Evolutionary conservation across 2,797 vertebrate species (phyloP).

Genomic region (Pterois miles): DNA sequence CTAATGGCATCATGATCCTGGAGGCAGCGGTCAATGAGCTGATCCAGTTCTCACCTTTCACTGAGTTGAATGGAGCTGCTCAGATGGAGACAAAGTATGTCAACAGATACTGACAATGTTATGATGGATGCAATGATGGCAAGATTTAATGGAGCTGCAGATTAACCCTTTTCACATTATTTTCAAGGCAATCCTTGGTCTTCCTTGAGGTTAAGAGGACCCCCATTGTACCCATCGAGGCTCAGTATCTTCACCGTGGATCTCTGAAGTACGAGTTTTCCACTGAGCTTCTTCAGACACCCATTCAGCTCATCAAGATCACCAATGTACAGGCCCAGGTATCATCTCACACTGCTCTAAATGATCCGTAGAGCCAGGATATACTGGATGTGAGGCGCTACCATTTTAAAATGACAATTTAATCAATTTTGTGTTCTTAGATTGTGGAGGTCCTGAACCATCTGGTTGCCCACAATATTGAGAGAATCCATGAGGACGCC

Average conservation of each 20-base stretch:
- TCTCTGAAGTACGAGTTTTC: slow-evolving; percentile 82
- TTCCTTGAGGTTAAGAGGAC: slow-evolving; percentile 70
- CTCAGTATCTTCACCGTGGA: slow-evolving; percentile 78
- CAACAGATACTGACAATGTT: background rate
- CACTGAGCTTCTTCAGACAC: slow-evolving; percentile 77
- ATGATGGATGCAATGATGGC: background rate
- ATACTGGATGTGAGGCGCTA: background rate
- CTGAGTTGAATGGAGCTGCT: slow-evolving; percentile 81
- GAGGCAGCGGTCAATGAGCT: slow-evolving; percentile 83
- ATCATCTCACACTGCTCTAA: slow-evolving; percentile 4
- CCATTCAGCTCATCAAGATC: slow-evolving; percentile 64
- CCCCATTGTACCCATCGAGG: slow-evolving; percentile 42
- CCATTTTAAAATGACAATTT: too few relatives aligned
- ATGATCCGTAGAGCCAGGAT: background rate
- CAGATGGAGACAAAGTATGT: slow-evolving; percentile 85
- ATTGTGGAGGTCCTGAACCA: slow-evolving; percentile 80
- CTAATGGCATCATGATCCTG: slow-evolving; percentile 72
- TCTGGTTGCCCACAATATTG: slow-evolving; percentile 74
- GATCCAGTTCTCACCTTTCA: slow-evolving; percentile 85
- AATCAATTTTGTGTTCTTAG: slow-evolving; percentile 64
- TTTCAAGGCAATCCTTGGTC: slow-evolving; percentile 80
- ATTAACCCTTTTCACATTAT: background rate
- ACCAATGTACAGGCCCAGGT: slow-evolving; percentile 76
- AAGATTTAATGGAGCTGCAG: background rate
- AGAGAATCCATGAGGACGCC: slow-evolving; percentile 78